Percentiles rank a stretch among this genome's conserved stretches.
Evolutionary conservation across 2,797 vertebrate genomes (phyloP).

Genomic region (Agapornis canus): DNA sequence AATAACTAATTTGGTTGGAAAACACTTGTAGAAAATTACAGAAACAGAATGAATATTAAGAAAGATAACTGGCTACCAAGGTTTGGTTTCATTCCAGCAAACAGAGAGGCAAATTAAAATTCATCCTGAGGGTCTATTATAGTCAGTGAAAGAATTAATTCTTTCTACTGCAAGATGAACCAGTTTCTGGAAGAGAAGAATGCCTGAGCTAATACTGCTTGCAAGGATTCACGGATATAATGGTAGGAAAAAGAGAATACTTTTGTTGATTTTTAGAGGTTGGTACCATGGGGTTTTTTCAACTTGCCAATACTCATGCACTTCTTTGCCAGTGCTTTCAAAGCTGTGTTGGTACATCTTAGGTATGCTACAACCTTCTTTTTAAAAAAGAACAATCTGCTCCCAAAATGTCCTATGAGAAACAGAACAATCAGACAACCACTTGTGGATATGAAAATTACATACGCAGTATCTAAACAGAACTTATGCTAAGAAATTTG

Average conservation of each 20-base stretch:
- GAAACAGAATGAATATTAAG: background rate
- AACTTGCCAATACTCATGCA: background rate
- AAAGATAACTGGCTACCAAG: background rate
- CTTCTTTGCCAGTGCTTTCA: background rate
- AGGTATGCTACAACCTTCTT: background rate
- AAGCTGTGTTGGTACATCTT: background rate
- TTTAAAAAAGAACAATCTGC: background rate
- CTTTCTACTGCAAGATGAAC: background rate
- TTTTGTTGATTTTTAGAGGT: background rate
- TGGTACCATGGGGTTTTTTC: background rate
- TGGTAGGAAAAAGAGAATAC: background rate
- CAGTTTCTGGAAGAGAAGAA: background rate
- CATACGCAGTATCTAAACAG: accelerated
- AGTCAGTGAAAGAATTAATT: background rate
- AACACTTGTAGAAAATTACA: background rate
- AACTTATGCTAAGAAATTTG: background rate
- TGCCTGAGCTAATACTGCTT: background rate
- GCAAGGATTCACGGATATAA: background rate
- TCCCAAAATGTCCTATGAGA: background rate
- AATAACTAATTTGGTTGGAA: background rate
- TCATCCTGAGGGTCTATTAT: background rate
- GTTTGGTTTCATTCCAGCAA: background rate
- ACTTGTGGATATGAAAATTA: background rate
- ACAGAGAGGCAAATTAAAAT: background rate
- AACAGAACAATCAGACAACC: background rate